phyloP scores from a whole-genome alignment of 2,888 invertebrate genomes.

The Eupithecia exiguata region DNA sequence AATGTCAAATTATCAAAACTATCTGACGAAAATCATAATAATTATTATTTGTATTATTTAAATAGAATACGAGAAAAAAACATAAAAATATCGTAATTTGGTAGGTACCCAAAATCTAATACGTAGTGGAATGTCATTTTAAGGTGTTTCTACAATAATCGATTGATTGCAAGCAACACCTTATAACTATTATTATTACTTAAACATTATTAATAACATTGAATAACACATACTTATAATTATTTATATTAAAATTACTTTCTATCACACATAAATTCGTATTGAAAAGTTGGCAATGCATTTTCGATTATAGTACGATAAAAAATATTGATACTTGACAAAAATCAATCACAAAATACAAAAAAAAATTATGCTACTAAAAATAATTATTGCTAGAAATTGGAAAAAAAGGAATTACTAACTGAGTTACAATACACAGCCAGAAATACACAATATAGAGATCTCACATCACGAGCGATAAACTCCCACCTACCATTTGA shows the following conservation, averaged over 20 bases:
- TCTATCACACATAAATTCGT: conserved; percentile 53
- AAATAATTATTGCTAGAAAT: not conserved
- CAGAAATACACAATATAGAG: conserved; percentile 56
- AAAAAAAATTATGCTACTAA: not conserved
- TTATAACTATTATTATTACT: conserved; percentile 36
- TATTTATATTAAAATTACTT: conserved; percentile 36
- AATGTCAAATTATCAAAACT: not conserved
- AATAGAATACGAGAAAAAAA: not conserved
- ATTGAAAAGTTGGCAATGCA: conserved; percentile 46
- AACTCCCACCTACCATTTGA: conserved; percentile 46
- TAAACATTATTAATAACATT: conserved; percentile 47
- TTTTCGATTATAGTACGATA: conserved; percentile 23
- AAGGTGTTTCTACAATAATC: not conserved
- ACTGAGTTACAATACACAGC: conserved; percentile 67
- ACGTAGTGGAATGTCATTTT: conserved; percentile 40
- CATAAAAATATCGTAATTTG: not conserved
- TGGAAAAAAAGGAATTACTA: not conserved
- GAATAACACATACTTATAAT: conserved; percentile 48
- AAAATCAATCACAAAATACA: conserved; percentile 27
- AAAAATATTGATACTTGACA: conserved; percentile 22
- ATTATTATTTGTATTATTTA: too few species aligned
- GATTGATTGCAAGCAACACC: not conserved
- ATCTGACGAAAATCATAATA: not conserved
- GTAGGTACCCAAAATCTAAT: conserved; percentile 22
- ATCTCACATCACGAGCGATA: conserved; percentile 55